Conservation (phyloP, 2,888 invertebrate genomes). For the Ceriagrion tenellum region DNA sequence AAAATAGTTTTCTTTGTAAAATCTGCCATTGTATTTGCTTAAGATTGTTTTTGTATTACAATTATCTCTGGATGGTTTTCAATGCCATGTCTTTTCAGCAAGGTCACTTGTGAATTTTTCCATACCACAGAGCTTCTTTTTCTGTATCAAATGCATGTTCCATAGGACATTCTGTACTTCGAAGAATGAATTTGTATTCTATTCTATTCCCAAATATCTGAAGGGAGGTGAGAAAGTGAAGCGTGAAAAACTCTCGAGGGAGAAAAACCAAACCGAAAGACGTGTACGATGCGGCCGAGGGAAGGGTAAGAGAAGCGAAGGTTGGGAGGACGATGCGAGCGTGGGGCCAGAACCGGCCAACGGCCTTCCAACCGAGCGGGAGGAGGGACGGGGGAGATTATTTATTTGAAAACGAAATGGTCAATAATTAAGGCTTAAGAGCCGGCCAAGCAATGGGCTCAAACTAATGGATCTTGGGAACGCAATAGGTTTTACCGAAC, state of each 20-base stretch:
- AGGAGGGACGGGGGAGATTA: neutral
- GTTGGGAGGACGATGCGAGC: neutral
- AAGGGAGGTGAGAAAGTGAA: no score
- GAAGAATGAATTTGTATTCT: no score
- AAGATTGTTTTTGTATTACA: no score
- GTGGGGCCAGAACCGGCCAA: neutral
- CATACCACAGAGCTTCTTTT: no score
- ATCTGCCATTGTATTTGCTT: no score
- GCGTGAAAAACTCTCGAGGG: neutral
- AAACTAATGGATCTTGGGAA: neutral
- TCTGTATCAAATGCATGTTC: no score
- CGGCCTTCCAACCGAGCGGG: neutral
- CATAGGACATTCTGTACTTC: no score
- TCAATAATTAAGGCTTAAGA: slow-evolving; percentile 21
- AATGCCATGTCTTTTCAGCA: no score
- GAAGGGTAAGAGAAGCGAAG: neutral
- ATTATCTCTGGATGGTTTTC: no score
- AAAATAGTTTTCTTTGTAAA: no score
- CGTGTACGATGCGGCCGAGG: neutral
- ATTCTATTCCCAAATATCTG: no score
- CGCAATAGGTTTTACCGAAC: neutral
- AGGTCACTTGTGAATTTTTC: no score
- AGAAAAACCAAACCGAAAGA: neutral
- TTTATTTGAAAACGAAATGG: slow-evolving; percentile 39
- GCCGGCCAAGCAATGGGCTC: neutral